These are phyloP conservation scores for Barbus barbus DNA, from an alignment of 2,113 vertebrate genomes.

Conservation along the genomic window DNA sequence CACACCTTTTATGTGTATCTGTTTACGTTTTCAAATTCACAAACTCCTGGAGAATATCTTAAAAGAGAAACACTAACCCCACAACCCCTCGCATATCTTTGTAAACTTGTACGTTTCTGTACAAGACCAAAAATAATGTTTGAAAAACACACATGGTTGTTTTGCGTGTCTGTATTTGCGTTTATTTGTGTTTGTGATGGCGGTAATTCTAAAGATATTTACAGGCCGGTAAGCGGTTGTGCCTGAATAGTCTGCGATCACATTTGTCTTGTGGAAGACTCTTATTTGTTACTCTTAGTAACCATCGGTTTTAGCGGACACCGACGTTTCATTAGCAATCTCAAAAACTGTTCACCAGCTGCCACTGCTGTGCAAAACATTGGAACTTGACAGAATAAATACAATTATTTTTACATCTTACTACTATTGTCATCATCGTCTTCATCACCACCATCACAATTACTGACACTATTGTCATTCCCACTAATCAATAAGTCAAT, in stretches of 20 bases:
- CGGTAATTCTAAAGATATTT: background rate
- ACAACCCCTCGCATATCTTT: background rate
- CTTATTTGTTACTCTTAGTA: slow-evolving; percentile 37
- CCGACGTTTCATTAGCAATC: slow-evolving; percentile 44
- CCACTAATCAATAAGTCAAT: slow-evolving; percentile 68
- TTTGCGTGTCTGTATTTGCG: background rate
- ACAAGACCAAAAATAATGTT: slow-evolving; percentile 74
- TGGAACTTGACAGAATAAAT: slow-evolving; percentile 95
- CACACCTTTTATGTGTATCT: slow-evolving; percentile 8
- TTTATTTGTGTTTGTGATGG: background rate
- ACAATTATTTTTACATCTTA: slow-evolving; percentile 76
- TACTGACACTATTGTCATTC: slow-evolving; percentile 64
- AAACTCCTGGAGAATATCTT: slow-evolving; percentile 4
- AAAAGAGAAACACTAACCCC: slow-evolving; percentile 1
- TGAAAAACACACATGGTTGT: slow-evolving; percentile 13
- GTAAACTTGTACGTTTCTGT: slow-evolving; percentile 62
- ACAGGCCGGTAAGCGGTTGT: slow-evolving; percentile 1
- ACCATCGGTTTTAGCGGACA: slow-evolving; percentile 51
- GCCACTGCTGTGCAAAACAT: slow-evolving; percentile 99
- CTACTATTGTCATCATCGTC: slow-evolving; percentile 47
- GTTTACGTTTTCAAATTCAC: background rate
- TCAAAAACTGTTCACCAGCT: slow-evolving; percentile 89
- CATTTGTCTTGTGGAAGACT: slow-evolving; percentile 69
- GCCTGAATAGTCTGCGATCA: slow-evolving; percentile 23
- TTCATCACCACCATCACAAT: slow-evolving; percentile 53